phyloP scores from a whole-genome alignment of 2,113 vertebrate genomes.

The Myotis davidii region DNA sequence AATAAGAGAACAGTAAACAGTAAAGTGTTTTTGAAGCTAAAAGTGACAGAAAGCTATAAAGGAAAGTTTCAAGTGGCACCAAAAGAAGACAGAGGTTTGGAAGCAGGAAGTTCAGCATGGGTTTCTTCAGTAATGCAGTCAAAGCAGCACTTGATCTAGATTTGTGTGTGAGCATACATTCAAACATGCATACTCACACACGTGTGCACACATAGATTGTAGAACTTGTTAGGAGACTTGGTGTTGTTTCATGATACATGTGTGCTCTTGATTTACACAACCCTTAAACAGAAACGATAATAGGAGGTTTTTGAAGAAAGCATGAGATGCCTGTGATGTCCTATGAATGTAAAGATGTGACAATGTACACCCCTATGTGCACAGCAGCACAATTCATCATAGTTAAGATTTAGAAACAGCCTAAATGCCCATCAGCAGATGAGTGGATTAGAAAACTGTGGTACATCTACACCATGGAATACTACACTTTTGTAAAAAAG shows the following conservation, averaged over 20 bases:
- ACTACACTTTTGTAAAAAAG: too few relatives aligned
- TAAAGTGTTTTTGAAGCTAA: constrained; percentile 66
- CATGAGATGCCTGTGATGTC: neutral
- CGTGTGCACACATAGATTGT: accelerated
- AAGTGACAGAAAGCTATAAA: constrained; percentile 72
- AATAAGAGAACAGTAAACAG: constrained; percentile 69
- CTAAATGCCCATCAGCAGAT: too few relatives aligned
- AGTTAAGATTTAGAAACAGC: too few relatives aligned
- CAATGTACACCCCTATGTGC: too few relatives aligned
- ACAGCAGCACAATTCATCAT: too few relatives aligned
- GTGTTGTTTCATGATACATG: too few relatives aligned
- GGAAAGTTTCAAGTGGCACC: constrained; percentile 33
- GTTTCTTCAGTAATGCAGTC: constrained; percentile 14
- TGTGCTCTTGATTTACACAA: neutral
- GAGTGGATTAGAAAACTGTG: too few relatives aligned
- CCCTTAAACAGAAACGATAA: neutral
- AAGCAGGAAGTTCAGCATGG: constrained; percentile 56
- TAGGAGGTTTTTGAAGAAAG: neutral
- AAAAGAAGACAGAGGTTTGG: constrained; percentile 56
- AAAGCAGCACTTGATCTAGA: neutral
- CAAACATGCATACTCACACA: accelerated
- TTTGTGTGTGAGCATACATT: accelerated
- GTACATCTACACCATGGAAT: too few relatives aligned
- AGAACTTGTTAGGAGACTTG: too few relatives aligned
- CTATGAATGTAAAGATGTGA: neutral